Percentiles rank a stretch among this genome's conserved stretches.
These are phyloP conservation scores for Furnarius figulus DNA, from an alignment of 2,113 vertebrate genomes.

Conservation along the genomic window DNA sequence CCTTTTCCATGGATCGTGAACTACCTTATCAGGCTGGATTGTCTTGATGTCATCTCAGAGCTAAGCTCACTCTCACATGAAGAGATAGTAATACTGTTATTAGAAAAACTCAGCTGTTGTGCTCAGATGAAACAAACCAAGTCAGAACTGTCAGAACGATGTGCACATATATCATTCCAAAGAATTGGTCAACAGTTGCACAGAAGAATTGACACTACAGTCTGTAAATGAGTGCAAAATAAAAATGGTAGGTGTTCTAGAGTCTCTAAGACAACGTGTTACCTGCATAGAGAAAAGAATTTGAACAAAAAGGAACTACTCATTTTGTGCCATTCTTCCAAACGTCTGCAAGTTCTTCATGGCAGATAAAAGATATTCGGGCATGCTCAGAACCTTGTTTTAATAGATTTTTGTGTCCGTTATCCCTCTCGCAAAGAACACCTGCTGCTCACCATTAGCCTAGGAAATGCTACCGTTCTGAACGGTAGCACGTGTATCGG, in stretches of 20 bases:
- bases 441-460: background rate
- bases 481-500: background rate
- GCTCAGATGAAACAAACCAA: background rate
- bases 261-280: background rate
- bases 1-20: background rate
- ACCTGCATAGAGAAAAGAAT: background rate
- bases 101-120: background rate
- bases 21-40: background rate
- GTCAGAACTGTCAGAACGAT: background rate
- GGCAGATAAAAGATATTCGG: background rate
- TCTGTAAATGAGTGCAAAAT: background rate
- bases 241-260: background rate
- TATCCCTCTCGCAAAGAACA: background rate
- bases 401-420: background rate
- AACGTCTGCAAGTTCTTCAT: background rate
- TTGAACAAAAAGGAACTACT: background rate
- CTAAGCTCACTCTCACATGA: background rate
- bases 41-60: background rate
- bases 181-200: background rate
- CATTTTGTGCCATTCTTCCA: background rate
- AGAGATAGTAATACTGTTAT: background rate
- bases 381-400: background rate
- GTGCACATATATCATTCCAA: background rate
- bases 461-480: background rate
- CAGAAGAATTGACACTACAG: background rate